Percentiles rank a stretch among this genome's conserved stretches.
These are phyloP conservation scores for Perca fluviatilis DNA, from an alignment of 2,113 vertebrate genomes.

Conservation along the genomic window DNA sequence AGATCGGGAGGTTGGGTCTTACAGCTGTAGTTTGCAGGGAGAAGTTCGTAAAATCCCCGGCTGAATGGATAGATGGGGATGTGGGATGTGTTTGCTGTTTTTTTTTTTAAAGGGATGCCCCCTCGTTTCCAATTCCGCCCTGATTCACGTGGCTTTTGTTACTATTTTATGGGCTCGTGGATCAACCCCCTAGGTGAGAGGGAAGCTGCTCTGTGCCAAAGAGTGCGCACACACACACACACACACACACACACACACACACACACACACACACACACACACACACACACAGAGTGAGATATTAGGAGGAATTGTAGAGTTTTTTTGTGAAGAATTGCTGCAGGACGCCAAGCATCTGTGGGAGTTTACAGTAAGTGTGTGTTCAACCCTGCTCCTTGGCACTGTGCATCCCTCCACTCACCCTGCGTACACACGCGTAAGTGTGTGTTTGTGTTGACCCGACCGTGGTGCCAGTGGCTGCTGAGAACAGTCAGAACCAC, in stretches of 20 bases:
- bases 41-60: slow-evolving; percentile 30
- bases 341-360: slow-evolving; percentile 53
- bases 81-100: slow-evolving; percentile 25
- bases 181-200: slow-evolving; percentile 52
- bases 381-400: slow-evolving; percentile 31
- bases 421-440: slow-evolving; percentile 18
- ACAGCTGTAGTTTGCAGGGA: slow-evolving; percentile 50
- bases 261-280: slow-evolving; percentile 7
- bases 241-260: slow-evolving; percentile 14
- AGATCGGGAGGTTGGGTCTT: slow-evolving; percentile 3
- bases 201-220: slow-evolving; percentile 40
- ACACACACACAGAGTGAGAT: no score
- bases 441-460: slow-evolving; percentile 41
- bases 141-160: slow-evolving; percentile 60
- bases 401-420: slow-evolving; percentile 20
- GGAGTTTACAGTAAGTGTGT: slow-evolving; percentile 41
- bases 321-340: slow-evolving; percentile 26
- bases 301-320: slow-evolving; percentile 26
- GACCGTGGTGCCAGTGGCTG: slow-evolving; percentile 25
- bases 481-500: slow-evolving; percentile 55
- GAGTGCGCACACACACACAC: slow-evolving; percentile 12
- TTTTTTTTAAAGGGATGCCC: slow-evolving; percentile 36
- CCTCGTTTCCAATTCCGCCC: slow-evolving; percentile 52
- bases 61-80: slow-evolving; percentile 18
- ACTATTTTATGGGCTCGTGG: slow-evolving; percentile 55